A percentile compares a stretch with the other conserved stretches of the same genome.
Evolutionary conservation across 2,113 vertebrate genomes (phyloP).

Genomic region (Glaucomys volans): DNA sequence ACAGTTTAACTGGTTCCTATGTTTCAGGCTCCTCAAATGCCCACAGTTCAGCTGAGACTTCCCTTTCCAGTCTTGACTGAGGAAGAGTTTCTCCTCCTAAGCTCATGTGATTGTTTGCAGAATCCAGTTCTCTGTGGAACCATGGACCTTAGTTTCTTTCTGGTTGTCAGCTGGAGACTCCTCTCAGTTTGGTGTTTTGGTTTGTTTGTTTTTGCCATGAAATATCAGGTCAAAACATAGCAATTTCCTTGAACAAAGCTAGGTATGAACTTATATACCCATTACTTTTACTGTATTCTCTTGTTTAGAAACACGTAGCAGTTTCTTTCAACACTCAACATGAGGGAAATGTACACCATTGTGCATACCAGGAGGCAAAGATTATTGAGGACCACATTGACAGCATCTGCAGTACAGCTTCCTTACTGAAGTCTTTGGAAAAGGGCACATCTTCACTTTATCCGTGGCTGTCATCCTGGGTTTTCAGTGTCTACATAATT

Average conservation of each 20-base stretch:
- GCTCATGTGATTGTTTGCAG: neutral
- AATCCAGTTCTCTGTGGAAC: neutral
- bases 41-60: no score
- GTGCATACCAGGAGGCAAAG: neutral
- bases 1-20: neutral
- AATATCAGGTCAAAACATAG: neutral
- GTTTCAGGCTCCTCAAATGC: neutral
- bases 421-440: neutral
- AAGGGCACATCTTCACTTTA: neutral
- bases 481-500: neutral
- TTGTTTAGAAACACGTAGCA: neutral
- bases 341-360: accelerated
- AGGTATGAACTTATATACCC: neutral
- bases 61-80: neutral
- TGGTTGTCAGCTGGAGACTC: neutral
- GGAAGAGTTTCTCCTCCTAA: neutral
- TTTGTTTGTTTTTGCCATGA: neutral
- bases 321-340: neutral
- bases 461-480: neutral
- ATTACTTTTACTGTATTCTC: neutral
- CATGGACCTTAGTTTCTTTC: neutral
- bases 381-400: neutral
- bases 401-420: accelerated
- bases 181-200: neutral
- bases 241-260: neutral